Evolutionary conservation across 2,888 invertebrate species (phyloP).

Genomic region (Lagria hirta): DNA sequence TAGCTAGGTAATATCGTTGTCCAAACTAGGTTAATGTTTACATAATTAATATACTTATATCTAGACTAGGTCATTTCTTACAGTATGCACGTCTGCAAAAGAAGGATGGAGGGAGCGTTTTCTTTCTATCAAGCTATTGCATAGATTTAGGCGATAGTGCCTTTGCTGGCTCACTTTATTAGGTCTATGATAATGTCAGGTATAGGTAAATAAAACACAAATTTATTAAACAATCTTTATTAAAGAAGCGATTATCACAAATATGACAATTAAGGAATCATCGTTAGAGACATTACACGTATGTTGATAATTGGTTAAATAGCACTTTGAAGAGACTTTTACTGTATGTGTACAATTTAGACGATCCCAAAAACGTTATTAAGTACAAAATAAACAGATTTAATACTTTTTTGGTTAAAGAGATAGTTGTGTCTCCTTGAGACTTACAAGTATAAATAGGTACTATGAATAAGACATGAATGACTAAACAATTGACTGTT

Average conservation of each 20-base stretch:
- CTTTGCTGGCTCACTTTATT: too few relatives aligned
- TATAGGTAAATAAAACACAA: too few relatives aligned
- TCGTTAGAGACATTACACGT: constrained; percentile 47
- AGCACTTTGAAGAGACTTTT: constrained; percentile 30
- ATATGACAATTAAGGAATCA: constrained; percentile 55
- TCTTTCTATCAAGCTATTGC: too few relatives aligned
- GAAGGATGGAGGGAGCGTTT: too few relatives aligned
- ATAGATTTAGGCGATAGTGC: too few relatives aligned
- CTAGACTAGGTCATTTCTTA: too few relatives aligned
- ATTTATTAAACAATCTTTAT: constrained; percentile 55
- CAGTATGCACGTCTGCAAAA: too few relatives aligned
- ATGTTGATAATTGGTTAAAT: constrained; percentile 43
- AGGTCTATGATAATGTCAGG: too few relatives aligned
- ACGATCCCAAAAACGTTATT: constrained; percentile 16
- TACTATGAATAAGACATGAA: constrained; percentile 45
- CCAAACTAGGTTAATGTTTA: too few relatives aligned
- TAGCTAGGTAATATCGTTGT: too few relatives aligned
- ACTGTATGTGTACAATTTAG: constrained; percentile 31
- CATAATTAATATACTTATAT: too few relatives aligned
- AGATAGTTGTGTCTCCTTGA: constrained; percentile 41
- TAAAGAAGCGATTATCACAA: constrained; percentile 58
- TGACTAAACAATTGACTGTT: constrained; percentile 53
- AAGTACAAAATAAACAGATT: constrained; percentile 21
- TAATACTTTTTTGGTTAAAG: constrained; percentile 36
- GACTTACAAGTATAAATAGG: constrained; percentile 41